These are phyloP conservation scores for Reticulitermes lucifugus DNA, from an alignment of 2,888 invertebrate genomes.

Conservation along the genomic window DNA sequence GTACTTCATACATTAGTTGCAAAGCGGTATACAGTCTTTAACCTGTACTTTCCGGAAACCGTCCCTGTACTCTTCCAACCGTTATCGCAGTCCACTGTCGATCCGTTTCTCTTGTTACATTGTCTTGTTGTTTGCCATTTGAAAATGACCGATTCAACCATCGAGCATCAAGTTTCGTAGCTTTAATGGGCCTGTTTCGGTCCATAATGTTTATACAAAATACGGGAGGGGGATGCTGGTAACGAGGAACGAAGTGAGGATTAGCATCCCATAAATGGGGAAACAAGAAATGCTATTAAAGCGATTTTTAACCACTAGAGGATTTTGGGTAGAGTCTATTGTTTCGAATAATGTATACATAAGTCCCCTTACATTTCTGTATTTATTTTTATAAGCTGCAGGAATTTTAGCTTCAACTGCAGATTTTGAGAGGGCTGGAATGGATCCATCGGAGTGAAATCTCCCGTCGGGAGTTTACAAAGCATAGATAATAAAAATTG, in stretches of 20 bases:
- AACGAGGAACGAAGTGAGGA: neutral
- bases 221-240: neutral
- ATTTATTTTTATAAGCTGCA: constrained; percentile 2
- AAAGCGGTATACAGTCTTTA: neutral
- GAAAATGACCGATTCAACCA: constrained; percentile 14
- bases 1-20: neutral
- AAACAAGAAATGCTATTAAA: neutral
- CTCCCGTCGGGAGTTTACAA: constrained; percentile 6
- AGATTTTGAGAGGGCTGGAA: constrained; percentile 4
- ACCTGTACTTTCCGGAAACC: neutral
- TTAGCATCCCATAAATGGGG: neutral
- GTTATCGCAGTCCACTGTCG: constrained; percentile 16
- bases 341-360: constrained; percentile 3
- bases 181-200: neutral
- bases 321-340: neutral
- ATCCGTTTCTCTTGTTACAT: neutral
- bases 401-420: constrained; percentile 23
- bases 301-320: neutral
- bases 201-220: neutral
- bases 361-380: neutral
- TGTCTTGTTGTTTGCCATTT: neutral
- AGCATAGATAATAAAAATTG: constrained; percentile 25
- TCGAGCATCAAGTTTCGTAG: neutral
- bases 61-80: neutral
- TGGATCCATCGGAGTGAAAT: neutral